Evolutionary conservation across 2,888 invertebrate species (phyloP).

Genomic region (Allophyes oxyacanthae): DNA sequence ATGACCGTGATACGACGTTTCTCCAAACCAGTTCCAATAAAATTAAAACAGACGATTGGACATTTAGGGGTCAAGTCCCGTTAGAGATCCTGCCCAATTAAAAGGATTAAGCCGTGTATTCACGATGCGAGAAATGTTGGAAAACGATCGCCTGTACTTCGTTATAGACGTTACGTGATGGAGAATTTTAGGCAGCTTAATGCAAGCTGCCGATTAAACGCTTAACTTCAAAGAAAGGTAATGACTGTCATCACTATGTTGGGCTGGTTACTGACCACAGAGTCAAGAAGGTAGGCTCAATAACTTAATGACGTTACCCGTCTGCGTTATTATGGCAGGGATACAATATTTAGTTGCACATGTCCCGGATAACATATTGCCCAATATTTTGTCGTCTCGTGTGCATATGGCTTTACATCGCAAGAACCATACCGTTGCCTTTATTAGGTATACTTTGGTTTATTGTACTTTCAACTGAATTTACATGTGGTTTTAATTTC

Average conservation of each 20-base stretch:
- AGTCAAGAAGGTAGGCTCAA: no score
- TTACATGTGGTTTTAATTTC: constrained; percentile 39
- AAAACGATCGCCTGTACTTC: neutral
- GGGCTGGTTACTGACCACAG: no score
- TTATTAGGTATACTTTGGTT: constrained; percentile 42
- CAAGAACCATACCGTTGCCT: constrained; percentile 39
- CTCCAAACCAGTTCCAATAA: constrained; percentile 55
- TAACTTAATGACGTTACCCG: no score
- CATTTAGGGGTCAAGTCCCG: constrained; percentile 59
- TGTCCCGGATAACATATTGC: neutral
- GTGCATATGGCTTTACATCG: constrained; percentile 16
- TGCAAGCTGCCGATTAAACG: no score
- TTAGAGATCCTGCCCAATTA: constrained; percentile 69
- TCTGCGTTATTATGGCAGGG: no score
- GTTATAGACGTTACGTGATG: no score
- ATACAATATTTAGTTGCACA: no score
- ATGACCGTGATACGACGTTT: constrained; percentile 42
- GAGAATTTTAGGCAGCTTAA: no score
- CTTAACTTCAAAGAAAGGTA: no score
- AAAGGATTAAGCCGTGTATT: constrained; percentile 57
- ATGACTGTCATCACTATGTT: no score
- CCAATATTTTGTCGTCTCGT: neutral
- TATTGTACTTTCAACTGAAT: constrained; percentile 37
- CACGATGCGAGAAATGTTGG: constrained; percentile 7
- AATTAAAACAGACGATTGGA: constrained; percentile 49